Base-by-base conservation (phyloP, 2,113 vertebrate genomes). In the Sapayoa aenigma region DNA sequence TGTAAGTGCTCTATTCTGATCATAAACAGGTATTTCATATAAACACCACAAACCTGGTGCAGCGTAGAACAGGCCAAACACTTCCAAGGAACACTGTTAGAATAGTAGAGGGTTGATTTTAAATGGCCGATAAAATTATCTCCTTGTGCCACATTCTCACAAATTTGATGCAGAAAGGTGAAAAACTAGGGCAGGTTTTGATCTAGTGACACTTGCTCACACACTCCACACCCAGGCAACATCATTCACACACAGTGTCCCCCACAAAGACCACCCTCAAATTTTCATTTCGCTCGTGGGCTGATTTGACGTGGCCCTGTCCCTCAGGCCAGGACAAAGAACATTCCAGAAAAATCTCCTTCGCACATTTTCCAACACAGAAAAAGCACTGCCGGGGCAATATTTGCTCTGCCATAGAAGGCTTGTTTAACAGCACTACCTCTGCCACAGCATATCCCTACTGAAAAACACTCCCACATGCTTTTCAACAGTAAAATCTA, bases 281-380 rank as follows among this genome's bases (percentile, higher is more conserved):
- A 25, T 16, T n/a, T 37, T 18, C 2, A 5, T 39, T 90, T 62
- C 66, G 3, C 8, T 2, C 3, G 15, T 9, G 5, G 0, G 3
- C 1, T 4, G 7, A 7, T 5, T 33, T 27, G 11, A 9, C 2
- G 2, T 0, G 1, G 0, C 5, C 2, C 8, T 2, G 0, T 12
- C 7, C 3, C 19, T 47, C 63, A 53, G 21, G 0, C 3, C 14
- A 53, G 3, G 4, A 37, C 63, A 41, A 47, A 52, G 5, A 66
- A 41, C 0, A 1, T 11, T 41, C 14, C 14, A 74, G 33, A 28
- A 5, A 3, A 56, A 59, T 1, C 8, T 27, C 17, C 44, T 18
- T 46, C 6, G 1, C 2, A 0, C 1, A 0, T 16, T n/a, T 27
- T 7, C 3, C 2, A 5, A 1, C 0, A 1, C 0, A 2, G 8